These are phyloP conservation scores for Netelia inedita DNA, from an alignment of 2,888 invertebrate species.

Conservation along the genomic window DNA sequence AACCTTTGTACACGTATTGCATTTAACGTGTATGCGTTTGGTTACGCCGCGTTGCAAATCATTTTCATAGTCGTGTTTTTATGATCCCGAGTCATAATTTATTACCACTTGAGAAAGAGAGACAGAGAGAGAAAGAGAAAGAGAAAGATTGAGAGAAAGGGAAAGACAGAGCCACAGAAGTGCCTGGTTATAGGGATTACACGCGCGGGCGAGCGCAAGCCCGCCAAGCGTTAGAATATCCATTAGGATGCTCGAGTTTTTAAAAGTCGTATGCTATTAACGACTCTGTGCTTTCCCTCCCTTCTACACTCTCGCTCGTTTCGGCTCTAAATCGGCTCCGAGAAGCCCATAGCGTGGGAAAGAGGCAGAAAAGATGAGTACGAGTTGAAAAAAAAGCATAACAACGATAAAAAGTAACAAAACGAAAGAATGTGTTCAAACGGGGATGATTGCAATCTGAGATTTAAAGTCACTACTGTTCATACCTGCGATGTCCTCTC, in stretches of 20 bases:
- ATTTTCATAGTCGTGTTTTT: slow-evolving; percentile 80
- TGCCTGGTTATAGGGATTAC: slow-evolving; percentile 73
- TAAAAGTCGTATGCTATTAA: slow-evolving; percentile 76
- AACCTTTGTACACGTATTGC: not conserved
- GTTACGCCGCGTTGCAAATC: slow-evolving; percentile 75
- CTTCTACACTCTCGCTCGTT: slow-evolving; percentile 4
- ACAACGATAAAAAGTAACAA: slow-evolving; percentile 19
- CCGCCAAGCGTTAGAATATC: slow-evolving; percentile 69
- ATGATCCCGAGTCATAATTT: slow-evolving; percentile 79
- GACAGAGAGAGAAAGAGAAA: not conserved
- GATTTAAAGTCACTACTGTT: slow-evolving; percentile 25
- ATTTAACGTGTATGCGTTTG: slow-evolving; percentile 50
- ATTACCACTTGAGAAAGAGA: slow-evolving; percentile 70
- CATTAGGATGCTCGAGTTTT: slow-evolving; percentile 71
- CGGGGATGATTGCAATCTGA: not conserved
- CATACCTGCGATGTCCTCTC: not conserved
- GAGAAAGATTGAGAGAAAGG: slow-evolving; percentile 41
- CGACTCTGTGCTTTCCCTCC: slow-evolving; percentile 57
- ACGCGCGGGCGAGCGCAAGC: slow-evolving; percentile 63
- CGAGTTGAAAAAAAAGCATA: not conserved
- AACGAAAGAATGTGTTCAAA: slow-evolving; percentile 12
- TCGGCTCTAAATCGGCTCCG: slow-evolving; percentile 25
- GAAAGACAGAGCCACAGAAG: slow-evolving; percentile 26
- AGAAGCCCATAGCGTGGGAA: slow-evolving; percentile 74
- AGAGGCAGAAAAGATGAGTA: slow-evolving; percentile 56